phyloP scores from a whole-genome alignment of 30 jellyfish, hydroid and myxozoan species.

The Rhopilema esculentum region DNA sequence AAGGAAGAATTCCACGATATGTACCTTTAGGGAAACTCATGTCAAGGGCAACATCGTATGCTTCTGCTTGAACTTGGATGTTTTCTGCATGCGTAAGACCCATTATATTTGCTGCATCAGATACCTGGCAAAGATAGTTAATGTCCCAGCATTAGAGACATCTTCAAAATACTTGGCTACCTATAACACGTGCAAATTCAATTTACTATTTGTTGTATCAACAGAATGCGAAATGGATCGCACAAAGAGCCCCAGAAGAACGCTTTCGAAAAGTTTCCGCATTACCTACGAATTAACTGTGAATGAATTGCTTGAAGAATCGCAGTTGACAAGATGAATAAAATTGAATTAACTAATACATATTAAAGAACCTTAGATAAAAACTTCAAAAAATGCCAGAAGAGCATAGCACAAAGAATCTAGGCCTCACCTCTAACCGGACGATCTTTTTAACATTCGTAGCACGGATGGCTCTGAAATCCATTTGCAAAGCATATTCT shows the following conservation, averaged over 20 bases:
- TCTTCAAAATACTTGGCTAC: no score
- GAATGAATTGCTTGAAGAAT: no score
- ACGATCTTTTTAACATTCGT: conserved; percentile 83
- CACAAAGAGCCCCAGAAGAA: no score
- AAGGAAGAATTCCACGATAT: not conserved
- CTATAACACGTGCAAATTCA: no score
- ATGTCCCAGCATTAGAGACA: not conserved
- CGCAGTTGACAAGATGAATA: no score
- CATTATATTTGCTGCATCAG: conserved; percentile 96
- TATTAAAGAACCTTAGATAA: no score
- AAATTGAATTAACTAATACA: no score
- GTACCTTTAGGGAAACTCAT: conserved; percentile 98
- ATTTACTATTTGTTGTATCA: no score
- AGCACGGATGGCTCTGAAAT: conserved; percentile 90
- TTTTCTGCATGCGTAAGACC: conserved; percentile 98
- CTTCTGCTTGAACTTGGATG: conserved; percentile 95
- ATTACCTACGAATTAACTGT: no score
- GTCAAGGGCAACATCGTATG: conserved; percentile 97
- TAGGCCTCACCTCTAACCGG: conserved; percentile 83
- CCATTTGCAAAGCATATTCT: conserved; percentile 95
- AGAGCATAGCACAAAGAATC: not conserved
- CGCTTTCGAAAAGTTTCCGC: no score
- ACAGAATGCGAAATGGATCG: no score
- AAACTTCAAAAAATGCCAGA: no score
- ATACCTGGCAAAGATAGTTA: conserved; percentile 66